These are phyloP conservation scores for Catocala sponsa DNA, from an alignment of 2,888 invertebrate genomes.

Conservation along the genomic window DNA sequence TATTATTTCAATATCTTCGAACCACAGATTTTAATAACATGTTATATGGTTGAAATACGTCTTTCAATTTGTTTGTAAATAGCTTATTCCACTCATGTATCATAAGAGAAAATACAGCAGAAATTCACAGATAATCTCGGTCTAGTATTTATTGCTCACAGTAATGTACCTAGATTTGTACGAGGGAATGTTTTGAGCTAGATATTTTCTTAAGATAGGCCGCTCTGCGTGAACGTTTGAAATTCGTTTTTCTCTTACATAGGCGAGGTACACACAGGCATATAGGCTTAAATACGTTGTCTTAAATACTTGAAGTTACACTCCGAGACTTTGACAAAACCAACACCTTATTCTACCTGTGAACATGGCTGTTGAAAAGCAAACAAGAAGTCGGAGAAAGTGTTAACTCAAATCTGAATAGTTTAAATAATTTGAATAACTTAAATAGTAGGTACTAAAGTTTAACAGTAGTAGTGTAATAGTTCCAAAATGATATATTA, in stretches of 20 bases:
- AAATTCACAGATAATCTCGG: slow-evolving; percentile 34
- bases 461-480: no score
- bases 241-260: slow-evolving; percentile 35
- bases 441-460: no score
- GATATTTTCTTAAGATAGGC: slow-evolving; percentile 30
- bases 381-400: no score
- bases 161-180: slow-evolving; percentile 39
- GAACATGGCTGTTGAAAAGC: no score
- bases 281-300: no score
- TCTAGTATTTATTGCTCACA: slow-evolving; percentile 36
- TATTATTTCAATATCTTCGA: no score
- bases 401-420: no score
- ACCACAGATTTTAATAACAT: background rate
- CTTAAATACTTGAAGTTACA: no score
- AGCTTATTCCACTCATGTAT: slow-evolving; percentile 7
- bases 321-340: no score
- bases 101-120: slow-evolving; percentile 9
- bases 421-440: no score
- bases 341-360: no score
- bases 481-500: no score
- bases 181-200: slow-evolving; percentile 24
- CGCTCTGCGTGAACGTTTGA: slow-evolving; percentile 39
- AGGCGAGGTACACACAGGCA: background rate
- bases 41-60: background rate
- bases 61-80: background rate